Evolutionary conservation across 2,113 vertebrate species (phyloP).

Genomic region (Butastur rufipennis): DNA sequence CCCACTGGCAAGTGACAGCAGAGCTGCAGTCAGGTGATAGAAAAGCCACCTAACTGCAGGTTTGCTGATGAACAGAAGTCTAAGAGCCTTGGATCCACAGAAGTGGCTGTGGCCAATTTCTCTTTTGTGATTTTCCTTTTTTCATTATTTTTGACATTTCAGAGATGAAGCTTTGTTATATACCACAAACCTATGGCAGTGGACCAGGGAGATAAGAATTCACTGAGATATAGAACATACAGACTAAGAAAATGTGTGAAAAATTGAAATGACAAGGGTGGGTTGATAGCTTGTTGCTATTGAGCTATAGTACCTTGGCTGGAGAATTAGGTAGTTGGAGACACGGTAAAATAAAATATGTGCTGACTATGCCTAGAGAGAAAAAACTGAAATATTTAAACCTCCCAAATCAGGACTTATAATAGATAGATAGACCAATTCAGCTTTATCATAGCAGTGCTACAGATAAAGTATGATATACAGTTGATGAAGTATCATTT

Average conservation of each 20-base stretch:
- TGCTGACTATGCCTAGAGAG: not conserved
- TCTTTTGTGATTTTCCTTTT: conserved; percentile 30
- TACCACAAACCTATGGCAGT: not conserved
- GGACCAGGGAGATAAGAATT: conserved; percentile 51
- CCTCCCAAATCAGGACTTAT: not conserved
- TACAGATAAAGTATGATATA: not conserved
- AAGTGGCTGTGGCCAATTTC: conserved; percentile 23
- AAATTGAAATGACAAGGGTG: conserved; percentile 57
- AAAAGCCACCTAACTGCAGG: not conserved
- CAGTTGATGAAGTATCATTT: not conserved
- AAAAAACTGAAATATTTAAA: conserved; percentile 52
- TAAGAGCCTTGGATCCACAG: not conserved
- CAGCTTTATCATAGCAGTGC: not conserved
- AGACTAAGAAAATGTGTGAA: conserved; percentile 52
- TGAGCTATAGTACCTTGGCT: conserved; percentile 2
- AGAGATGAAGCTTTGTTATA: conserved; percentile 45
- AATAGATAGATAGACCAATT: not conserved
- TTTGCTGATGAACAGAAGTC: not conserved
- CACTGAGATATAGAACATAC: conserved; percentile 16
- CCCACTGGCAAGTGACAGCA: not conserved
- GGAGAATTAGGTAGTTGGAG: conserved; percentile 4
- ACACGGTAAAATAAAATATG: conserved; percentile 26
- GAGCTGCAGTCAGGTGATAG: not conserved
- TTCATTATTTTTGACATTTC: conserved; percentile 63
- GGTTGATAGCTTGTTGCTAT: conserved; percentile 40